Conservation (phyloP, 2,888 invertebrate genomes). For the Empis stercorea region DNA sequence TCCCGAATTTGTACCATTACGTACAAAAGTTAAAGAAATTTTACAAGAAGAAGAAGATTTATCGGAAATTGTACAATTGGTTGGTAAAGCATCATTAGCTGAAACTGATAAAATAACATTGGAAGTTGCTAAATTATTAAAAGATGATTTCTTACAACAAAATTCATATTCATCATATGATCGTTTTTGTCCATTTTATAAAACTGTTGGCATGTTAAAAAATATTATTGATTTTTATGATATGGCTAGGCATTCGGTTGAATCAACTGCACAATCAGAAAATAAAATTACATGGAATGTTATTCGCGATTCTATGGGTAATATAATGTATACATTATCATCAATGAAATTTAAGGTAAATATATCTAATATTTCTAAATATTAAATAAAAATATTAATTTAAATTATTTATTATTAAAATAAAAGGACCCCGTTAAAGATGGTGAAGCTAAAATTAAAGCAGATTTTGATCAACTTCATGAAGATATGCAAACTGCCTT, state of each 20-base stretch:
- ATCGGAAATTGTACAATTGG: constrained; percentile 98
- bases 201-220: constrained; percentile 96
- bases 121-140: constrained; percentile 94
- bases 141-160: constrained; percentile 99
- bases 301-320: constrained; percentile 94
- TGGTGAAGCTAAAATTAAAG: constrained; percentile 93
- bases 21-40: constrained; percentile 92
- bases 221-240: constrained; percentile 99
- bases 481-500: constrained; percentile 97
- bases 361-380: constrained; percentile 1
- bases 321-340: constrained; percentile 90
- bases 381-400: not conserved
- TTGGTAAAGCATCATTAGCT: constrained; percentile 96
- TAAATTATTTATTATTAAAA: not conserved
- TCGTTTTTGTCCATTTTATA: constrained; percentile 99
- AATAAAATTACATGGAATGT: constrained; percentile 98
- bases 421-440: constrained; percentile 91
- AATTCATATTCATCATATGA: constrained; percentile 95
- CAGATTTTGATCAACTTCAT: constrained; percentile 90
- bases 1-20: constrained; percentile 89
- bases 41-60: constrained; percentile 98
- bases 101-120: constrained; percentile 99
- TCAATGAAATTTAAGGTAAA: constrained; percentile 97
- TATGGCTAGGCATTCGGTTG: constrained; percentile 94
- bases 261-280: constrained; percentile 96